Conservation (phyloP, 1,140 invertebrate genomes). For the Drosophila bocqueti region DNA sequence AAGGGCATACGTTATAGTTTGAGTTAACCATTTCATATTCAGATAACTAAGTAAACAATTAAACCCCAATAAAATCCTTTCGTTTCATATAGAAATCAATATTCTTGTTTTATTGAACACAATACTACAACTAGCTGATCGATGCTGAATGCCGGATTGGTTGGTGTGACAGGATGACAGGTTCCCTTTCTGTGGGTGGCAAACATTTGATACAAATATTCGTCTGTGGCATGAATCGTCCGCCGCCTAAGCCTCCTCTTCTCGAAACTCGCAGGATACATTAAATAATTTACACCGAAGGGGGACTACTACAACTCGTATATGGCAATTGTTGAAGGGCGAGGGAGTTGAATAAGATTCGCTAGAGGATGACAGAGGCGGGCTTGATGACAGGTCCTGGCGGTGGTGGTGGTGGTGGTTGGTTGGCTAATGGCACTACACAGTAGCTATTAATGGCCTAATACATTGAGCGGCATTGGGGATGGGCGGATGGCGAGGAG, state of each 20-base stretch:
- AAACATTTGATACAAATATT: constrained; percentile 84
- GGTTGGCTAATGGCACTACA: constrained; percentile 77
- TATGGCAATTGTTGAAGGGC: constrained; percentile 61
- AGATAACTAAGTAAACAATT: neutral
- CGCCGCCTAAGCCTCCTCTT: constrained; percentile 19
- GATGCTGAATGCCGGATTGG: constrained; percentile 56
- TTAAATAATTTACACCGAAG: constrained; percentile 60
- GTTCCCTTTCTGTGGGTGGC: constrained; percentile 28
- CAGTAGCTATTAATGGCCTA: constrained; percentile 83
- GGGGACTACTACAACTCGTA: constrained; percentile 41
- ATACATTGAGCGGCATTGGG: constrained; percentile 76
- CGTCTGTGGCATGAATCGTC: constrained; percentile 46
- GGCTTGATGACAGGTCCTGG: constrained; percentile 24
- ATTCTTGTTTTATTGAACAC: constrained; percentile 75
- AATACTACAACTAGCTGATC: constrained; percentile 71
- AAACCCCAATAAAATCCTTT: neutral
- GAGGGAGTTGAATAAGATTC: constrained; percentile 49
- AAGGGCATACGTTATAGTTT: neutral
- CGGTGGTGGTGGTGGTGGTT: neutral
- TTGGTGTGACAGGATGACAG: constrained; percentile 40
- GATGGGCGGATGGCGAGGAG: constrained; percentile 12
- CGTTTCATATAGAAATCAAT: constrained; percentile 56
- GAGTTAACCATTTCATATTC: no score
- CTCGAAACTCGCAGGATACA: constrained; percentile 21
- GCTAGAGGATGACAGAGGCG: constrained; percentile 21